Conservation (phyloP, 2,113 vertebrate genomes). For the Arothron firmamentum region DNA sequence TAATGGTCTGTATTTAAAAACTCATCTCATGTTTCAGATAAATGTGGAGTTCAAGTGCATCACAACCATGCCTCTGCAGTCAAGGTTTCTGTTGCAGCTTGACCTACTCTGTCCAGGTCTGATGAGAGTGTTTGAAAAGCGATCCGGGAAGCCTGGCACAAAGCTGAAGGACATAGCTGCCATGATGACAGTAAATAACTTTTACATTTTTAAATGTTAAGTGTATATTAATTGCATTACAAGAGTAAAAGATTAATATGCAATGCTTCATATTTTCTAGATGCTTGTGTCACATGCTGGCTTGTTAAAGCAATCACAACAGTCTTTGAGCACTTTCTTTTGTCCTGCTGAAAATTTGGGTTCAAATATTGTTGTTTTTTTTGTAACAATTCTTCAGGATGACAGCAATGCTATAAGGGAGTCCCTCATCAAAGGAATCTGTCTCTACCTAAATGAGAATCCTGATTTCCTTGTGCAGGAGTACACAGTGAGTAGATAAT, state of each 20-base stretch:
- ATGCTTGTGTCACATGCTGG: neutral
- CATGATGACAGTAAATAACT: constrained; percentile 7
- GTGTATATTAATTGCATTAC: too few species aligned
- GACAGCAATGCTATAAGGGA: neutral
- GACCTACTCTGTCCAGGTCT: neutral
- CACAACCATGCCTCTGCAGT: neutral
- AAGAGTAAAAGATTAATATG: neutral
- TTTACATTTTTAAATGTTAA: constrained; percentile 4
- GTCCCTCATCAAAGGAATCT: constrained; percentile 16
- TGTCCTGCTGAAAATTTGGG: neutral
- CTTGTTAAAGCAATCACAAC: neutral
- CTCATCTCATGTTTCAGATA: constrained; percentile 6
- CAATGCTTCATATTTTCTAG: too few species aligned
- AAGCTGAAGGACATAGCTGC: constrained; percentile 1
- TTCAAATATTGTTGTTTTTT: constrained; percentile 6
- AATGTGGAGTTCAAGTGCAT: neutral
- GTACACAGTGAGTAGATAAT: constrained; percentile 2
- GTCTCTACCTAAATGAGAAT: constrained; percentile 7
- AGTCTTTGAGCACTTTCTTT: constrained; percentile 3
- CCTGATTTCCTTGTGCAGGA: neutral
- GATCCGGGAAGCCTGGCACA: neutral
- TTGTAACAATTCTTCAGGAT: constrained; percentile 3
- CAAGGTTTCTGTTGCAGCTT: neutral
- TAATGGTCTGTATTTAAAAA: neutral
- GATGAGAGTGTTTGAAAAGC: neutral